These are phyloP conservation scores for Hephaestus fuliginosus DNA, from an alignment of 2,797 vertebrate genomes.

Conservation along the genomic window DNA sequence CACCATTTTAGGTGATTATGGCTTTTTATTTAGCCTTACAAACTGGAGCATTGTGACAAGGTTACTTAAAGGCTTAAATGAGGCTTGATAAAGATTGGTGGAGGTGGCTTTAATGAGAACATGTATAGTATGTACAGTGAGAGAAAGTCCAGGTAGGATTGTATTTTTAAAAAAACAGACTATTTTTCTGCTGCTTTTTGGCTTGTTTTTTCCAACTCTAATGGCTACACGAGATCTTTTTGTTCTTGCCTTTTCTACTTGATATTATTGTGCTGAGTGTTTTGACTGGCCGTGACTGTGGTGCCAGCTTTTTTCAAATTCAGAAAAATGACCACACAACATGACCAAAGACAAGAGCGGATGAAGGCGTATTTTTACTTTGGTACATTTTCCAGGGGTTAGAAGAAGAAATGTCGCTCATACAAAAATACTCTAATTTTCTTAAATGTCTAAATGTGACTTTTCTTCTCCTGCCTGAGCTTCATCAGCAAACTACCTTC, in stretches of 20 bases:
- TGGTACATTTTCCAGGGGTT: not conserved
- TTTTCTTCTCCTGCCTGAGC: not conserved
- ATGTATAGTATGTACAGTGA: not conserved
- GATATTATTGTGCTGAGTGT: slow-evolving; percentile 1
- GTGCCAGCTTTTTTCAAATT: not conserved
- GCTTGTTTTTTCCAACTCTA: not conserved
- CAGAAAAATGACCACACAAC: not conserved
- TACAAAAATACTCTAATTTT: not conserved
- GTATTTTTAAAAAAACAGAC: not conserved
- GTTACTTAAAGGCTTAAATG: not conserved
- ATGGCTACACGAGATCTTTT: slow-evolving; percentile 9
- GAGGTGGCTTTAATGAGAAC: not conserved
- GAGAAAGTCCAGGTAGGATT: not conserved
- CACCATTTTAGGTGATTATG: not conserved
- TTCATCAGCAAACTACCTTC: not conserved
- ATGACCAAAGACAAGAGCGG: not conserved
- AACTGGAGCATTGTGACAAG: not conserved
- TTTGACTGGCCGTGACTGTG: not conserved
- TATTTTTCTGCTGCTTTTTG: not conserved
- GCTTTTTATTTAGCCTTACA: not conserved
- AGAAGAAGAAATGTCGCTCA: not conserved
- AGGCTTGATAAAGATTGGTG: not conserved
- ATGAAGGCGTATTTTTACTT: not conserved
- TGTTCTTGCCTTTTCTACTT: slow-evolving; percentile 11
- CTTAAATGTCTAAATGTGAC: not conserved